Evolutionary conservation across 2,888 invertebrate species (phyloP), one percentile per base, ranked within the genome.

Genomic region (Flabesymbios commensalis): DNA sequence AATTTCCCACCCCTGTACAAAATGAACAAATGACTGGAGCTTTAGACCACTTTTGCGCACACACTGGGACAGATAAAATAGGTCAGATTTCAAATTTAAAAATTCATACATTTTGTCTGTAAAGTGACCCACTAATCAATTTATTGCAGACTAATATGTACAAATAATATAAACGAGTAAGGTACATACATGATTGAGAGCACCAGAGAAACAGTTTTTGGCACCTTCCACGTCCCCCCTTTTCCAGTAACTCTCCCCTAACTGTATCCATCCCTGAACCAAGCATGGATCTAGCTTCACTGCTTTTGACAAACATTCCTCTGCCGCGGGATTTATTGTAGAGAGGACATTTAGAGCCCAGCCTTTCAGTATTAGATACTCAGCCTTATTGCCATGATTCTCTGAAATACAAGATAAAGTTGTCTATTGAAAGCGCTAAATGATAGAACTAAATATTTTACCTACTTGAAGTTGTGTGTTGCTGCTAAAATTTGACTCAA

Each of bases 241-340:
- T 82, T 93, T 93, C 90, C 92, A 93, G 78, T 91, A 92, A 76
- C 90, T 90, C 80, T 93, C 92, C 0, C 94, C 94, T 0, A 94
- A 85, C 78, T 93, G 90, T 77, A 93, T 93, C 93, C 93, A 94
- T 0, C 92, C 92, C 57, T 90, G 89, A 0, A 90, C 87, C 57
- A 90, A 82, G 71, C 88, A 89, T 1, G 92, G 92, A 76, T 92
- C 90, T 42, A 93, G 83, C 80, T 94, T 94, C 0, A 93, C 90
- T 2, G 93, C 89, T 80, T 90, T 91, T 52, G 91, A 90, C 48
- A 94, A 84, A 53, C 88, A 86, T 73, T 90, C 90, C 64, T 90
- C 88, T 0, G 91, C 90, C 72, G 88, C 86, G 19, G 87, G 86
- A 73, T 88, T 88, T 75, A 89, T 90, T 33, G 86, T 85, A 1